Evolutionary conservation across 2,797 vertebrate genomes (phyloP).

Genomic region (Apogon talboti): DNA sequence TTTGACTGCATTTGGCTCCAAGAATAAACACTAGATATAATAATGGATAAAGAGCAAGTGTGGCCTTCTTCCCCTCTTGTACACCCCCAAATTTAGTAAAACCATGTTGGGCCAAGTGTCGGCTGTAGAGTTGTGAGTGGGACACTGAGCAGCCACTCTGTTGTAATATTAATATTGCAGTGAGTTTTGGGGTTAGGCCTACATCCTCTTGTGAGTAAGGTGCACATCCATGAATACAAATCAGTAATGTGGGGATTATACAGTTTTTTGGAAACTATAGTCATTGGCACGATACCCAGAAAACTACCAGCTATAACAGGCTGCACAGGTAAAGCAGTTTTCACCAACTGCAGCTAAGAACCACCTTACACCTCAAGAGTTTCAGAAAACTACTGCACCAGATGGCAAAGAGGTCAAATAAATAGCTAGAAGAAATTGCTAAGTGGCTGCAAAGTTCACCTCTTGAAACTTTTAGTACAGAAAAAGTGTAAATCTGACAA

Average conservation of each 20-base stretch:
- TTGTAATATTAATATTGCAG: not conserved
- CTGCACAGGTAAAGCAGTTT: not conserved
- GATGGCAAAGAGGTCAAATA: not conserved
- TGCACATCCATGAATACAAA: not conserved
- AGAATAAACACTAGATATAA: slow-evolving; percentile 11
- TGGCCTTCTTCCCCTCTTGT: not conserved
- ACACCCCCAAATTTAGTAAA: slow-evolving; percentile 20
- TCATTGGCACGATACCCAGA: not conserved
- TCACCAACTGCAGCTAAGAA: no score
- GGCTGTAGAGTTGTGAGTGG: slow-evolving; percentile 31
- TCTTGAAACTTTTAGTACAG: not conserved
- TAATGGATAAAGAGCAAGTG: slow-evolving; percentile 7
- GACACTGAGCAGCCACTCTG: not conserved
- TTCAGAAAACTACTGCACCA: not conserved
- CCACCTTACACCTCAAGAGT: no score
- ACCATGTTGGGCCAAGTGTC: slow-evolving; percentile 44
- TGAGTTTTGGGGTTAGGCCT: not conserved
- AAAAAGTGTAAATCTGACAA: not conserved
- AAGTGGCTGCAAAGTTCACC: not conserved
- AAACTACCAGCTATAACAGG: not conserved
- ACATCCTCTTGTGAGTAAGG: not conserved
- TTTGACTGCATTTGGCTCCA: slow-evolving; percentile 25
- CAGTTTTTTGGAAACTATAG: not conserved
- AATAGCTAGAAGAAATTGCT: not conserved
- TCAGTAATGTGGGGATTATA: not conserved